A percentile compares a stretch with the other conserved stretches of the same genome.
These are phyloP conservation scores for Lepidonotus clava DNA, from an alignment of 2,888 invertebrate species.

Conservation along the genomic window DNA sequence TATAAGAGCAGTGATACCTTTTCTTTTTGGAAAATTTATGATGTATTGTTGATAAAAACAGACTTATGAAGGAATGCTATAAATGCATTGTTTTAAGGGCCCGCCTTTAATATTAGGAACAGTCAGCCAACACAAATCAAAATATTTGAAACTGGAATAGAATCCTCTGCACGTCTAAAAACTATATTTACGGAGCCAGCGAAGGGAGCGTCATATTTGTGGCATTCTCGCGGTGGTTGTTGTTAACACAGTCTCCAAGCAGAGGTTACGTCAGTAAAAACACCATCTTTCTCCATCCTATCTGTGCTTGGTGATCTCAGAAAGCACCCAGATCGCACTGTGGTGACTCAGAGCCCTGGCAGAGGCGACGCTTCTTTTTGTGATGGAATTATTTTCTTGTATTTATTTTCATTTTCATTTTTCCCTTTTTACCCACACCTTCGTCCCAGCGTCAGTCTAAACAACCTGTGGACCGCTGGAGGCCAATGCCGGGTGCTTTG, in stretches of 20 bases:
- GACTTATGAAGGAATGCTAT: neutral
- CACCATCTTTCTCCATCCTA: too few species aligned
- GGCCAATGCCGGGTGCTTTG: too few species aligned
- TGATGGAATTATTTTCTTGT: neutral
- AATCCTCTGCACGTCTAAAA: neutral
- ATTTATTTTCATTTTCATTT: neutral
- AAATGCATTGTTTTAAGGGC: neutral
- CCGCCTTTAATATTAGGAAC: too few species aligned
- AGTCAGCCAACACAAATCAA: too few species aligned
- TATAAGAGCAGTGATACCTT: neutral
- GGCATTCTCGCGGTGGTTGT: conserved; percentile 16
- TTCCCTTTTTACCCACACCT: neutral
- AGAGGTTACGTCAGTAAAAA: too few species aligned
- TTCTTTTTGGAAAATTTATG: too few species aligned
- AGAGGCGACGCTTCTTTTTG: neutral
- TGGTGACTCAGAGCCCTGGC: neutral
- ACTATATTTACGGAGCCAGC: neutral
- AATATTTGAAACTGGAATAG: neutral
- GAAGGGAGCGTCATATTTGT: neutral
- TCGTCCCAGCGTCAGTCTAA: neutral
- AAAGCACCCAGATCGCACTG: too few species aligned
- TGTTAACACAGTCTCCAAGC: too few species aligned
- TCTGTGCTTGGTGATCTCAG: too few species aligned
- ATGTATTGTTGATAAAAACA: neutral
- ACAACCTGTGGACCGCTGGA: neutral